Conservation (phyloP, 2,113 vertebrate species). For the Burhinus oedicnemus region DNA sequence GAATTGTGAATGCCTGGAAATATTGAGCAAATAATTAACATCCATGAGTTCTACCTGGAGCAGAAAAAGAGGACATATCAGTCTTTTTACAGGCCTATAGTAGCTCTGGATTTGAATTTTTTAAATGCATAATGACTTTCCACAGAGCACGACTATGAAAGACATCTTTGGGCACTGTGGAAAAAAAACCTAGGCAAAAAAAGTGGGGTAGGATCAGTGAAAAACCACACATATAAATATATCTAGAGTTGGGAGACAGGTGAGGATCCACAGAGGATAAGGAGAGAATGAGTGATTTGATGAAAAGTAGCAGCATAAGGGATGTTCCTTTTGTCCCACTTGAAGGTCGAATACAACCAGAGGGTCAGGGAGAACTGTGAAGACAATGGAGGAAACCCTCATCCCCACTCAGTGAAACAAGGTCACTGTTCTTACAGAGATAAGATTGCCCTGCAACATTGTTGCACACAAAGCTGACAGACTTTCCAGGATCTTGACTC, state of each 20-base stretch:
- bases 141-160: background rate
- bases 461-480: background rate
- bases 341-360: background rate
- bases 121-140: background rate
- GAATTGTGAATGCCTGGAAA: background rate
- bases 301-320: background rate
- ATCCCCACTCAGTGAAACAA: background rate
- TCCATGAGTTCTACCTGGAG: background rate
- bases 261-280: background rate
- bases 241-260: background rate
- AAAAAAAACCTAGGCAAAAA: background rate
- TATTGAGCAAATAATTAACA: background rate
- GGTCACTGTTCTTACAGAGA: background rate
- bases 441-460: background rate
- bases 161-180: background rate
- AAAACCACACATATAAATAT: background rate
- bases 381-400: background rate
- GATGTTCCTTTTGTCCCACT: background rate
- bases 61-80: background rate
- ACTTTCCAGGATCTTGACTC: background rate
- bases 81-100: background rate
- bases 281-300: background rate
- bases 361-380: background rate
- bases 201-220: background rate
- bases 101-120: background rate